A percentile compares a stretch with the other conserved stretches of the same genome.
Conservation (phyloP, 2,888 invertebrate genomes). For the Drosophila percnosoma region DNA sequence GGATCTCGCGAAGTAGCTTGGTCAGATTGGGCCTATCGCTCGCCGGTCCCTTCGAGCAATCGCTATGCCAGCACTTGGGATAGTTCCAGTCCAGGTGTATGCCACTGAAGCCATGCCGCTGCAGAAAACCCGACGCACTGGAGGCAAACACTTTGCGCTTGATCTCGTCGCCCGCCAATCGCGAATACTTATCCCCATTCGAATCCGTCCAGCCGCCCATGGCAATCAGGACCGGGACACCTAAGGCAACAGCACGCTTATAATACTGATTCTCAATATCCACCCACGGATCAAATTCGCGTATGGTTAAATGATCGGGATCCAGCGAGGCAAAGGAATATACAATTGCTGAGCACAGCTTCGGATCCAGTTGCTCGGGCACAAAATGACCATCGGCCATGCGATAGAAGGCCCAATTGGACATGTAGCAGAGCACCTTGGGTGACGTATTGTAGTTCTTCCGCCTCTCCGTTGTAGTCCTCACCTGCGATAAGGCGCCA, state of each 20-base stretch:
- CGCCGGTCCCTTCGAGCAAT: slow-evolving; percentile 92
- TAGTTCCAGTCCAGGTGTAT: slow-evolving; percentile 98
- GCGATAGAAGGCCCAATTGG: slow-evolving; percentile 95
- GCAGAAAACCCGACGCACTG: slow-evolving; percentile 89
- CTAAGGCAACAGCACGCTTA: slow-evolving; percentile 90
- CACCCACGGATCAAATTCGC: slow-evolving; percentile 94
- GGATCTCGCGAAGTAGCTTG: slow-evolving; percentile 89
- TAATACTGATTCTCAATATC: slow-evolving; percentile 95
- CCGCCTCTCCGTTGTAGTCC: slow-evolving; percentile 44
- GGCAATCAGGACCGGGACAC: slow-evolving; percentile 89
- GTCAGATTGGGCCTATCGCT: slow-evolving; percentile 92
- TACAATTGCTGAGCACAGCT: slow-evolving; percentile 94
- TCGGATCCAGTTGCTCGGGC: slow-evolving; percentile 92
- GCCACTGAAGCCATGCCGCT: slow-evolving; percentile 92
- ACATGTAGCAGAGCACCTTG: slow-evolving; percentile 93
- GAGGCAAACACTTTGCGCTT: slow-evolving; percentile 90
- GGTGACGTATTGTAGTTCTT: slow-evolving; percentile 78
- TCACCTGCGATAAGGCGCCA: slow-evolving; percentile 77
- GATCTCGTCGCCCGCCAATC: slow-evolving; percentile 89
- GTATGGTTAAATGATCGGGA: slow-evolving; percentile 90
- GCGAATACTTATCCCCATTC: slow-evolving; percentile 93
- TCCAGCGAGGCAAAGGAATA: slow-evolving; percentile 96
- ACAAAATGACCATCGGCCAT: slow-evolving; percentile 93
- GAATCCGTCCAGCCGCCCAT: slow-evolving; percentile 99
- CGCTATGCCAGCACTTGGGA: slow-evolving; percentile 96